A percentile compares a stretch with the other conserved stretches of the same genome.
These are phyloP conservation scores for Semaprochilodus insignis DNA, from an alignment of 2,797 vertebrate species.

Conservation along the genomic window DNA sequence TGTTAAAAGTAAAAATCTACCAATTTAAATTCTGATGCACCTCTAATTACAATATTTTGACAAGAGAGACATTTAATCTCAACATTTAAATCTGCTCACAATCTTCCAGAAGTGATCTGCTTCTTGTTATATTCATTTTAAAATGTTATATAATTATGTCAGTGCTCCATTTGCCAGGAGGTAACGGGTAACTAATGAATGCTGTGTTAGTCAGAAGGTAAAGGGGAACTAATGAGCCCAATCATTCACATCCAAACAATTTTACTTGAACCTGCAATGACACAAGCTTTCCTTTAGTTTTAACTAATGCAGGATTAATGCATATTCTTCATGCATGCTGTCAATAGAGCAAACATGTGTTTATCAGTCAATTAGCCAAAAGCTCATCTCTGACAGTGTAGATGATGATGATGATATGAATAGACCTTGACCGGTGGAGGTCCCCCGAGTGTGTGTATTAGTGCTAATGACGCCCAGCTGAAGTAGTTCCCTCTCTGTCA, in stretches of 20 bases:
- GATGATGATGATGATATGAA: constrained; percentile 27
- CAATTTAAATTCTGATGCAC: too few species aligned
- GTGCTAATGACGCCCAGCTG: constrained; percentile 39
- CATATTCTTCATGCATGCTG: constrained; percentile 56
- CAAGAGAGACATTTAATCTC: too few species aligned
- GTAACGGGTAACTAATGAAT: background rate
- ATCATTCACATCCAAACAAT: background rate
- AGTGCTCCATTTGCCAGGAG: background rate
- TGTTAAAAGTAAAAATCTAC: too few species aligned
- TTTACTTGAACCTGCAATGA: background rate
- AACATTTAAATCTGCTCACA: too few species aligned
- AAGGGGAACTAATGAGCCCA: background rate
- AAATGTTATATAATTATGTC: too few species aligned
- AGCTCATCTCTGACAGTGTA: constrained; percentile 37
- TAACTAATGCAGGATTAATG: constrained; percentile 64
- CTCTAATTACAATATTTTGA: too few species aligned
- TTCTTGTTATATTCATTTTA: background rate
- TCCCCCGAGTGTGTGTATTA: constrained; percentile 33
- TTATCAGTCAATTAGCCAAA: constrained; percentile 46
- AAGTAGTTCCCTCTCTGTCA: constrained; percentile 40
- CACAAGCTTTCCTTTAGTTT: background rate
- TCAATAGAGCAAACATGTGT: constrained; percentile 67
- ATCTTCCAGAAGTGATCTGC: too few species aligned
- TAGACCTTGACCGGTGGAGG: constrained; percentile 35
- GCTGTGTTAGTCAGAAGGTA: background rate